Evolutionary conservation across 2,797 vertebrate genomes (phyloP), one percentile per base, ranked within the genome.

Genomic region (Harpagifer antarcticus): DNA sequence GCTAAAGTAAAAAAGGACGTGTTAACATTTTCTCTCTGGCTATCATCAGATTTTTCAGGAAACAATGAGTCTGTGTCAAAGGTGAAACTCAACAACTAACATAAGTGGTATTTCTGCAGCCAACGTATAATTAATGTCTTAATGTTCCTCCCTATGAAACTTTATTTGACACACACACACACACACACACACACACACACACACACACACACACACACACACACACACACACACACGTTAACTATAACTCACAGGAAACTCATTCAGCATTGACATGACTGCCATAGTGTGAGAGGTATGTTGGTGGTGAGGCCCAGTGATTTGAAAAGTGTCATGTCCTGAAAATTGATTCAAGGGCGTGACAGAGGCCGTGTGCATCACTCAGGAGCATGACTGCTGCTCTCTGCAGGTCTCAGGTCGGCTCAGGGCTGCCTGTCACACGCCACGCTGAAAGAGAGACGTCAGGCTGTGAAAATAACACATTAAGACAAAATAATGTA

Each of bases 291-390:
- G 52, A 79, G n/a, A 17, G 19, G 4, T 31, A 19, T 74, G 60
- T 74, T 61, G 23, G 55, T 1, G 6, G 47, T 57, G 27, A 40
- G 67, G 61, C 54, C 37, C 20, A 47, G 44, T 75, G 66, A 82
- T 79, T 74, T 85, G 53, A 82, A 77, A 77, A 75, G 57, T 57
- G 71, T 74, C 71, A 65, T 42, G 52, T 60, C 52, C 47, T 65
- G 68, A 49, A 65, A 78, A 87, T 78, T 82, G 83, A 82, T 88
- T 80, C 61, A 69, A 76, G 86, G 70, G 75, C n/a, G 49, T 52
- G 58, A 73, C 55, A 58, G 55, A 67, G 70, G 48, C 23, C 33
- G 23, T 5, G 58, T 83, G 74, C 60, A 79, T 84, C 66, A 75
- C 50, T 86, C 74, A 63, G 53, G 61, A 31, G 59, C 55, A 15